A percentile compares a stretch with the other conserved stretches of the same genome.
Evolutionary conservation across 1,140 invertebrate genomes (phyloP).

Genomic region (Zaprionus davidi): DNA sequence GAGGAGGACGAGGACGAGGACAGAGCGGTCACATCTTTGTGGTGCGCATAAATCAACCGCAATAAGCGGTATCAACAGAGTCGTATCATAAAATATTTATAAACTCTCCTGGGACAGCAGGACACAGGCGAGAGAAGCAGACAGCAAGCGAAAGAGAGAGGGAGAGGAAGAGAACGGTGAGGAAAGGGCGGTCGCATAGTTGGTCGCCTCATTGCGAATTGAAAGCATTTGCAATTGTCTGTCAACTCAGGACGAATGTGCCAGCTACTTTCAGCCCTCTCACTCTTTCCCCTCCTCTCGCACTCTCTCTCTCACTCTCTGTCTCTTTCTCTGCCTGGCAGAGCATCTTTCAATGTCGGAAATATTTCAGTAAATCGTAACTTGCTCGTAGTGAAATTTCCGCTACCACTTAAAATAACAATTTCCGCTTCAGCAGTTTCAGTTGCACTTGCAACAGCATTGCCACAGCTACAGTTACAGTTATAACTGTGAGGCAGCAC

Average conservation of each 20-base stretch:
- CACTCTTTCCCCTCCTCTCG: neutral
- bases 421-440: conserved; percentile 65
- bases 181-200: neutral
- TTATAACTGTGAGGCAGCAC: conserved; percentile 11
- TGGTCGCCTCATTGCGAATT: conserved; percentile 35
- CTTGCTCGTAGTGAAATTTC: conserved; percentile 76
- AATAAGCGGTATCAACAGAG: conserved; percentile 65
- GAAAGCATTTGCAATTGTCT: conserved; percentile 47
- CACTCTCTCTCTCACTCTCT: neutral
- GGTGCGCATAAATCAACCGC: conserved; percentile 70
- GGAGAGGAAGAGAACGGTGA: too few species aligned
- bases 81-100: conserved; percentile 69
- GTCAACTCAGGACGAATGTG: conserved; percentile 19
- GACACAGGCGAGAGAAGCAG: conserved; percentile 2
- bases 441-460: conserved; percentile 16
- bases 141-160: neutral
- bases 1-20: neutral
- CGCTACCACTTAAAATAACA: conserved; percentile 80
- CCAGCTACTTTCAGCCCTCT: neutral
- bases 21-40: conserved; percentile 21
- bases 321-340: neutral
- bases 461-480: conserved; percentile 19
- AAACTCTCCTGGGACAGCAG: conserved; percentile 40
- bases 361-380: conserved; percentile 81
- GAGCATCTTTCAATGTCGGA: conserved; percentile 55